These are phyloP conservation scores for Amphibalanus amphitrite DNA, from an alignment of 1,140 invertebrate genomes.

Conservation along the genomic window DNA sequence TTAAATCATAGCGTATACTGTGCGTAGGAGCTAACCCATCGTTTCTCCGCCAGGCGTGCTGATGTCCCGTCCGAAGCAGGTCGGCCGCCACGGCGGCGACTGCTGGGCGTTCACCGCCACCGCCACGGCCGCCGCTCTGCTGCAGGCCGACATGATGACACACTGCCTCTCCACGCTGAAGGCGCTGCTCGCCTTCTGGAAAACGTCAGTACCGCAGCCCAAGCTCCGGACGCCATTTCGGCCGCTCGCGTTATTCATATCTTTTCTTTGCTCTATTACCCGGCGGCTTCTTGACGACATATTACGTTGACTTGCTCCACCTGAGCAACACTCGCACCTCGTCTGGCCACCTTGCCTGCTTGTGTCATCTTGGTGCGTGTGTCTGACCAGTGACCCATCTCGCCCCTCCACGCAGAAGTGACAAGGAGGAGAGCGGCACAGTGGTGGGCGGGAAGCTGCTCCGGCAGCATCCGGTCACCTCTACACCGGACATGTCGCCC, in stretches of 20 bases:
- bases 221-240: too few species aligned
- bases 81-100: constrained; percentile 13
- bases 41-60: constrained; percentile 46
- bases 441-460: constrained; percentile 41
- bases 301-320: too few species aligned
- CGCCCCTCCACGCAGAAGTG: background rate
- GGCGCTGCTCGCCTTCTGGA: constrained; percentile 63
- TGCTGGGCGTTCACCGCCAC: constrained; percentile 45
- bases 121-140: constrained; percentile 54
- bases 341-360: too few species aligned
- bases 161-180: constrained; percentile 66
- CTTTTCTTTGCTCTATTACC: too few species aligned
- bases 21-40: too few species aligned
- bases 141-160: constrained; percentile 56
- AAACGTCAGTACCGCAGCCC: background rate
- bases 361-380: too few species aligned
- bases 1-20: too few species aligned
- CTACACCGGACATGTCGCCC: constrained; percentile 82
- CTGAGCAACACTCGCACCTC: too few species aligned
- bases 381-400: too few species aligned
- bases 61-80: constrained; percentile 40
- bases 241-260: too few species aligned
- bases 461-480: constrained; percentile 52
- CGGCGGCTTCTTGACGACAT: too few species aligned
- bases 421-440: constrained; percentile 33